Evolutionary conservation across 2,113 vertebrate genomes (phyloP).

Genomic region (Sinocyclocheilus anshuiensis): DNA sequence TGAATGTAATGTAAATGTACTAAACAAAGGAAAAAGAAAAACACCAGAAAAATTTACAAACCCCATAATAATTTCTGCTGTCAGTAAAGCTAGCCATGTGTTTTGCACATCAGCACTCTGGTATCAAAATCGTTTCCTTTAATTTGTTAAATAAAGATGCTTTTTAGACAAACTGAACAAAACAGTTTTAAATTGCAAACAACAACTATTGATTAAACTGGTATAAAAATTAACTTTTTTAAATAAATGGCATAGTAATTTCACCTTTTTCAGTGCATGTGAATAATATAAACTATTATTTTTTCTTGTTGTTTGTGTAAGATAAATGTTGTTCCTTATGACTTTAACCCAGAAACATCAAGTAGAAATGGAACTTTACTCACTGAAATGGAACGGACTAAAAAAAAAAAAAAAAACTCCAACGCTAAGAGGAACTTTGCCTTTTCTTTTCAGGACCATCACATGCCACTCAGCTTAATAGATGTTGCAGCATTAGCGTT

Average conservation of each 20-base stretch:
- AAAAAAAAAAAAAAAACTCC: background rate
- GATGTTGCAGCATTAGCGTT: slow-evolving; percentile 11
- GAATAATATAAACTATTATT: background rate
- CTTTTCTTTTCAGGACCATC: background rate
- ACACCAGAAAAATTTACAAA: background rate
- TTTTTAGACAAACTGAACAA: too few relatives aligned
- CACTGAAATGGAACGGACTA: background rate
- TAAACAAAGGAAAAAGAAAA: background rate
- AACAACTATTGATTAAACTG: too few relatives aligned
- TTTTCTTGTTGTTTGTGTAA: background rate
- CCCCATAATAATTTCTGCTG: background rate
- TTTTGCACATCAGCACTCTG: background rate
- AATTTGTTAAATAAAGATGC: too few relatives aligned
- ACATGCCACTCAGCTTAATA: background rate
- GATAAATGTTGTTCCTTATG: background rate
- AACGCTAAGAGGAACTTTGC: background rate
- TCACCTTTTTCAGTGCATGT: background rate
- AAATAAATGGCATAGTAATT: background rate
- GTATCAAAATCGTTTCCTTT: background rate
- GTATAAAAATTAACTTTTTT: background rate
- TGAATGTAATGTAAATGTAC: background rate
- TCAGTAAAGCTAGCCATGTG: background rate
- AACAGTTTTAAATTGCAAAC: too few relatives aligned
- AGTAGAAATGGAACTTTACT: background rate
- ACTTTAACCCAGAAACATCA: background rate